phyloP scores from a whole-genome alignment of 2,888 invertebrate genomes.

The Thymelicus acteon region DNA sequence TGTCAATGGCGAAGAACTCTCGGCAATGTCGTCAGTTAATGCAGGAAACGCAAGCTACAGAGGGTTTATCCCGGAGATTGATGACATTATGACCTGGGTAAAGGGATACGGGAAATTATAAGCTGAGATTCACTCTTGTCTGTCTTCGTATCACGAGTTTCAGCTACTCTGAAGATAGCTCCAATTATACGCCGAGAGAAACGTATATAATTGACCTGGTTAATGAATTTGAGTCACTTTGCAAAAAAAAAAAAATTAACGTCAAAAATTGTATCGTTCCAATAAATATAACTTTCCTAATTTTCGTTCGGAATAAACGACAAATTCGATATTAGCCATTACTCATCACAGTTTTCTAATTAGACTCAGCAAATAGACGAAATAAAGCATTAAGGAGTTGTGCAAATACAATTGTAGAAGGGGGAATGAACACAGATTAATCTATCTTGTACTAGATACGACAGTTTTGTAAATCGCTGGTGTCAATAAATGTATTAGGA shows the following conservation, averaged over 20 bases:
- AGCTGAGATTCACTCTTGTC: neutral
- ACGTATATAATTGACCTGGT: no score
- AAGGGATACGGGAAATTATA: conserved; percentile 23
- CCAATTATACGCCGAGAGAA: no score
- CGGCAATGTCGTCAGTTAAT: conserved; percentile 13
- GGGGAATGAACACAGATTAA: conserved; percentile 51
- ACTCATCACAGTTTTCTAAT: conserved; percentile 80
- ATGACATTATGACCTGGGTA: conserved; percentile 44
- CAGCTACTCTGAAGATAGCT: no score
- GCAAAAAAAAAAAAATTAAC: no score
- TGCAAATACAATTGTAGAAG: conserved; percentile 75
- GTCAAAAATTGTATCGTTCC: no score
- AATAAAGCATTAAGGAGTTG: conserved; percentile 83
- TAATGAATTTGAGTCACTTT: no score
- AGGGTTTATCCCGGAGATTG: conserved; percentile 47
- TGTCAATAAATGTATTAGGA: no score
- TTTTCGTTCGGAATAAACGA: conserved; percentile 39
- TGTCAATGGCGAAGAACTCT: conserved; percentile 4
- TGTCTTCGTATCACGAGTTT: neutral
- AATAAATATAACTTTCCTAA: no score
- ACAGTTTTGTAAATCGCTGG: neutral
- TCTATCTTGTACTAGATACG: neutral
- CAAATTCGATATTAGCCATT: conserved; percentile 75
- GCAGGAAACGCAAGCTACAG: conserved; percentile 18
- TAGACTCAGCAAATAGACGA: conserved; percentile 81